A percentile compares a stretch with the other conserved stretches of the same genome.
Evolutionary conservation across 1,140 invertebrate species (phyloP).

Genomic region (Eriocheir sinensis): DNA sequence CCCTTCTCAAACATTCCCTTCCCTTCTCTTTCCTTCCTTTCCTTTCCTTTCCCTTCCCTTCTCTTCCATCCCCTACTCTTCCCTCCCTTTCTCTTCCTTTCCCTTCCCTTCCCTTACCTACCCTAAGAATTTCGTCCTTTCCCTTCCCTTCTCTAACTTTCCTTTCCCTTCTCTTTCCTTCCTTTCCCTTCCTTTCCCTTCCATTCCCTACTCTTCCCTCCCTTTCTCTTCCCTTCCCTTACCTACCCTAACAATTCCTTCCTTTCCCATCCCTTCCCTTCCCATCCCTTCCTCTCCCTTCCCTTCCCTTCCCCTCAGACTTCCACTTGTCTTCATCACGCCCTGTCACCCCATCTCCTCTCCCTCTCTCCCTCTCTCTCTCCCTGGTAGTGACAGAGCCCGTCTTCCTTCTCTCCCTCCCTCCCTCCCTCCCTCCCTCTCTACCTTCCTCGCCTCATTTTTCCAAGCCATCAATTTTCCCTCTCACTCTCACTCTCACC

Average conservation of each 20-base stretch:
- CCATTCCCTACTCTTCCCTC: not conserved
- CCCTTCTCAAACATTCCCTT: no score
- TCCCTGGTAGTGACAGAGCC: no score
- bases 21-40: not conserved
- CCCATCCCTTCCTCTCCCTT: not conserved
- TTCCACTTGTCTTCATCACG: not conserved
- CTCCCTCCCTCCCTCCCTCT: not conserved
- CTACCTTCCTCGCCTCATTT: not conserved
- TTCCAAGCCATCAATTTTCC: not conserved
- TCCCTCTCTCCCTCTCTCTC: not conserved
- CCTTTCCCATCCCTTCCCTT: not conserved
- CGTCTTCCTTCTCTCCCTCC: not conserved
- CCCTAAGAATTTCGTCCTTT: no score
- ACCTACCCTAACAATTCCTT: not conserved
- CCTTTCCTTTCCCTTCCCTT: not conserved
- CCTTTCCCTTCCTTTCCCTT: no score
- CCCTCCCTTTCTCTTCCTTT: not conserved
- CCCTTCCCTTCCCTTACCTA: no score
- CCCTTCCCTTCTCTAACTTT: no score
- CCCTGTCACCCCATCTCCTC: not conserved
- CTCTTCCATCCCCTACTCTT: not conserved
- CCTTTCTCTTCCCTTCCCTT: not conserved
- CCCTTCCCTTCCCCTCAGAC: not conserved
- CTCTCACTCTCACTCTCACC: no score
- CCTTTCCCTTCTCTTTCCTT: no score